Percentiles rank a stretch among this genome's conserved stretches.
These are phyloP conservation scores for Thalassaphorura encarpata DNA, from an alignment of 1,140 invertebrate genomes.

Conservation along the genomic window DNA sequence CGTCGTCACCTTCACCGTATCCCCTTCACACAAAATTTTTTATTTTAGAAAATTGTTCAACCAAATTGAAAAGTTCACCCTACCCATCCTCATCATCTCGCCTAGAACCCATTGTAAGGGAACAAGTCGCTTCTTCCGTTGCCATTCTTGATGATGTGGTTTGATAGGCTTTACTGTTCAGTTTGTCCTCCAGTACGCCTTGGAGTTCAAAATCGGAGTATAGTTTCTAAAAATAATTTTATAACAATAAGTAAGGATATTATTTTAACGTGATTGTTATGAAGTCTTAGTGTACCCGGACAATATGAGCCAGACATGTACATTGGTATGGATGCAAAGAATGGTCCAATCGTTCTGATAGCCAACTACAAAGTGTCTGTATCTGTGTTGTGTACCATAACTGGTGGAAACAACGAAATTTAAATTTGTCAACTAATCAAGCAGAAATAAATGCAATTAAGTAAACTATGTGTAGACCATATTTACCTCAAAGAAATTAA, in stretches of 20 bases:
- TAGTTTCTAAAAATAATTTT: slow-evolving; percentile 68
- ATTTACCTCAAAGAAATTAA: slow-evolving; percentile 85
- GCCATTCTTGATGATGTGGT: slow-evolving; percentile 85
- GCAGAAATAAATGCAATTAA: too few relatives aligned
- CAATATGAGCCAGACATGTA: slow-evolving; percentile 88
- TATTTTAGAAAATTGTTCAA: background rate
- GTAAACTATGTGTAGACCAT: background rate
- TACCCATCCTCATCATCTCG: slow-evolving; percentile 41
- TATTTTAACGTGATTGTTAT: background rate
- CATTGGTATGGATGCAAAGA: slow-evolving; percentile 94
- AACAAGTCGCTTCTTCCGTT: slow-evolving; percentile 91
- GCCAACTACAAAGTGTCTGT: slow-evolving; percentile 86
- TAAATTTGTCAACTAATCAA: background rate
- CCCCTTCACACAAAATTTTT: slow-evolving; percentile 34
- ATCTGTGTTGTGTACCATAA: slow-evolving; percentile 95
- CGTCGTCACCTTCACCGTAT: slow-evolving; percentile 44
- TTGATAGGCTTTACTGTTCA: slow-evolving; percentile 96
- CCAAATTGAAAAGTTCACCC: slow-evolving; percentile 16
- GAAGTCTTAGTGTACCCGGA: slow-evolving; percentile 59
- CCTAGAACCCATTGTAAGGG: slow-evolving; percentile 66
- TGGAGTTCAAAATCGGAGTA: slow-evolving; percentile 98
- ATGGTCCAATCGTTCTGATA: slow-evolving; percentile 85
- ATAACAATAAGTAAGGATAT: slow-evolving; percentile 1
- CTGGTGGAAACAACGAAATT: slow-evolving; percentile 38
- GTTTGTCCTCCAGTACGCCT: slow-evolving; percentile 93